Evolutionary conservation across 2,888 invertebrate species (phyloP).

Genomic region (Protonemura montana): DNA sequence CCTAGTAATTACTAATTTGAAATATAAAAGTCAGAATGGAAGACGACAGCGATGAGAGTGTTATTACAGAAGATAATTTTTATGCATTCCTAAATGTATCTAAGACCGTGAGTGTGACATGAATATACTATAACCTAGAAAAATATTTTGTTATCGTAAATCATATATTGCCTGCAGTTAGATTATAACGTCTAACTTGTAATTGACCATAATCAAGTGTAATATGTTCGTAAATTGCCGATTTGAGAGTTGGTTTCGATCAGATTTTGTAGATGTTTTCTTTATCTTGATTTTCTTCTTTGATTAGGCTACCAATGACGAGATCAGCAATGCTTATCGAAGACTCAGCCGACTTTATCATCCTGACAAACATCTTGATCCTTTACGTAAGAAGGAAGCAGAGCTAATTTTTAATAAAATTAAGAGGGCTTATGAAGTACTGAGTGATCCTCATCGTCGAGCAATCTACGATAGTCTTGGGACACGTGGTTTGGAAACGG

Average conservation of each 20-base stretch:
- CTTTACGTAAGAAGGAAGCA: conserved; percentile 84
- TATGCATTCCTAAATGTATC: conserved; percentile 88
- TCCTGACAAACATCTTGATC: conserved; percentile 94
- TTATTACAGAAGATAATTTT: conserved; percentile 76
- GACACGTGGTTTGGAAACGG: conserved; percentile 89
- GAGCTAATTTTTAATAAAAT: conserved; percentile 91
- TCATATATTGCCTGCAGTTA: conserved; percentile 15
- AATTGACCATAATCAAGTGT: too few species aligned
- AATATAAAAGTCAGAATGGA: conserved; percentile 45
- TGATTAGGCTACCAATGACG: conserved; percentile 90
- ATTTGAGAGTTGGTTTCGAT: too few species aligned
- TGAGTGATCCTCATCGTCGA: conserved; percentile 91
- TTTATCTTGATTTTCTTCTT: too few species aligned
- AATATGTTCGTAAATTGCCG: too few species aligned
- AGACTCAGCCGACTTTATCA: conserved; percentile 92
- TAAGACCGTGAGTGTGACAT: conserved; percentile 72
- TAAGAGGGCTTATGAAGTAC: conserved; percentile 93
- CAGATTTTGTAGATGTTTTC: too few species aligned
- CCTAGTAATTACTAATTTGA: neutral
- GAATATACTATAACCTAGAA: conserved; percentile 3
- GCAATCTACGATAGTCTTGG: conserved; percentile 94
- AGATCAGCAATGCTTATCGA: conserved; percentile 93
- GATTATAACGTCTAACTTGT: conserved; percentile 43
- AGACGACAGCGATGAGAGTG: conserved; percentile 49
- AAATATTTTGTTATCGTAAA: neutral